Base-by-base conservation (phyloP, 1,140 invertebrate genomes). In the Acyrthosiphon pisum region DNA sequence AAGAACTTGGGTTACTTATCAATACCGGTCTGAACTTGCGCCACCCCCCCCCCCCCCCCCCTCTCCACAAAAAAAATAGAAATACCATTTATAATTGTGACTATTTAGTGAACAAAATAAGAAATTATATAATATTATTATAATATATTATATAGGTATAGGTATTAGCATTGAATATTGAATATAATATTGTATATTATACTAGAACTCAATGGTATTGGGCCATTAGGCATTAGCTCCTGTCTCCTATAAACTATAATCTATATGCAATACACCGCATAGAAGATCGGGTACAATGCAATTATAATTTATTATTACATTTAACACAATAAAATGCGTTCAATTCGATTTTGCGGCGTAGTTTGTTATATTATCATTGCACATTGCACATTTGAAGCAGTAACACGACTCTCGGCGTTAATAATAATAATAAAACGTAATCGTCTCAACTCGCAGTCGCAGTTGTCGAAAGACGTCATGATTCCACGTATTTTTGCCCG, bases 401-500 rank as follows among this genome's bases (percentile, higher is more conserved):
- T 76, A 76, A 76, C n/a, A 76, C 60, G 60, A 76, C 60, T 56
- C 56, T 76, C 60, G 30, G n/a, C 60, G n/a, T 76, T 76, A n/a
- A 83, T 81, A 37, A 81, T 81, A 37, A 81, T 81, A 81, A 81
- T 83, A 83, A 37, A 23, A 41, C 22, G 22, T 83, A 83, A 83
- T 83, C n/a, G 37, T 83, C n/a, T 8, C 35, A 41, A 83, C 81
- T 46, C 41, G 26, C 14, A 60, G 26, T 86, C 9, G 26, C 60
- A 68, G 26, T 86, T 30, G 83, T 86, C 41, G 60, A 44, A 86
- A 41, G 41, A 90, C 48, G 88, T 41, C 41, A 53, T 90, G 48
- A 90, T 56, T 90, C 88, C 48, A 53, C 50, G 46, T 90, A 56
- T 56, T 90, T 50, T 90, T 37, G 37, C 22, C 30, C 53, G 37